phyloP scores from a whole-genome alignment of 2,888 invertebrate species.

The Rotaria macrura region DNA sequence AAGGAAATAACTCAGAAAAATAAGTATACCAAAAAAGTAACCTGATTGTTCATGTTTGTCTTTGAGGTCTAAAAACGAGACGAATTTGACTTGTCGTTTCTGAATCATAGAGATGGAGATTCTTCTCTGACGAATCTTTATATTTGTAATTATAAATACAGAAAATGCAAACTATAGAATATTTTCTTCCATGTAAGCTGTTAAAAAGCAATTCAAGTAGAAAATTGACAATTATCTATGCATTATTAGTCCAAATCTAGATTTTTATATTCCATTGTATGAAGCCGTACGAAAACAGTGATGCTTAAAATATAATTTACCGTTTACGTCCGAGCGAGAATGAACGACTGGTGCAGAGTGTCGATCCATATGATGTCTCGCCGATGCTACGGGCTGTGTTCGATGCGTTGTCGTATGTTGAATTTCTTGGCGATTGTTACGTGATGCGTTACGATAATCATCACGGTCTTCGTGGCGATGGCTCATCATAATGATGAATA shows the following conservation, averaged over 20 bases:
- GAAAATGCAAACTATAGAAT: not conserved
- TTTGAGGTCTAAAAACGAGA: not conserved
- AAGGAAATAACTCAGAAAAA: constrained; percentile 8
- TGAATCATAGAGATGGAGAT: not conserved
- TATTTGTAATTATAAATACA: not conserved
- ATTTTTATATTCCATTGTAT: not conserved
- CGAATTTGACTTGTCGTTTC: not conserved
- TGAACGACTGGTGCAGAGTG: not conserved
- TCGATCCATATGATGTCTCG: not conserved
- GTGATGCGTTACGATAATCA: not conserved
- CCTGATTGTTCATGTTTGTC: not conserved
- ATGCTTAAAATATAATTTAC: not conserved
- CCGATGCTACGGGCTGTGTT: not conserved
- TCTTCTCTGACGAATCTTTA: not conserved
- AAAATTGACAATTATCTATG: not conserved
- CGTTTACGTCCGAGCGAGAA: not conserved
- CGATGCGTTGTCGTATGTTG: not conserved
- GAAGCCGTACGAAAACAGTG: not conserved
- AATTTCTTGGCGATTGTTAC: not conserved
- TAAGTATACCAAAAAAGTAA: not conserved
- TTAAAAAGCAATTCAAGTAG: not conserved
- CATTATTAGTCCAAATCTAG: not conserved
- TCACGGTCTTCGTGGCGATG: not conserved
- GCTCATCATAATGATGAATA: not conserved
- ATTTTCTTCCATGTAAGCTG: not conserved